Conservation (phyloP, 2,113 vertebrate genomes). For the Coregonus clupeaformis region DNA sequence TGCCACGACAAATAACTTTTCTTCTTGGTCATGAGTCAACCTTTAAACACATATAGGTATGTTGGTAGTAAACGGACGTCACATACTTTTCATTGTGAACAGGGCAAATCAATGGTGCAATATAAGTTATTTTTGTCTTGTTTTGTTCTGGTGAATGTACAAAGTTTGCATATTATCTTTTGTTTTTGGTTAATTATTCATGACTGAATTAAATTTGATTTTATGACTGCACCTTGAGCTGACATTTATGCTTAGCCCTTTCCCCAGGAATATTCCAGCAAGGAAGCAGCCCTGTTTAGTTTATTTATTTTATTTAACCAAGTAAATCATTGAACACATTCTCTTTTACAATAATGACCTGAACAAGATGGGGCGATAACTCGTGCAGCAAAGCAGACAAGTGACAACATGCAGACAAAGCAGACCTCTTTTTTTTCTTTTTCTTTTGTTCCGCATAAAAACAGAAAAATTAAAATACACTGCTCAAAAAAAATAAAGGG, state of each 20-base stretch:
- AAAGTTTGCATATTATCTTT: background rate
- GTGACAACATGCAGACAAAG: too few relatives aligned
- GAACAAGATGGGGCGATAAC: too few relatives aligned
- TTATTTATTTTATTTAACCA: too few relatives aligned
- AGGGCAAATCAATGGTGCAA: background rate
- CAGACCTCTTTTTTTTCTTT: too few relatives aligned
- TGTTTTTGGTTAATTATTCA: constrained; percentile 14
- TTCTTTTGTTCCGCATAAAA: too few relatives aligned
- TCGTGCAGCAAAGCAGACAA: too few relatives aligned
- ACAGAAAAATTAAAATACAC: too few relatives aligned
- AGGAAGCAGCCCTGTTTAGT: background rate
- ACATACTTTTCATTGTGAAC: background rate
- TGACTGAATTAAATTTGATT: constrained; percentile 14
- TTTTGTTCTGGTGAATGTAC: background rate
- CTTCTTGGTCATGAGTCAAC: too few relatives aligned
- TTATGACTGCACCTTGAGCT: background rate
- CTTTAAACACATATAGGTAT: background rate
- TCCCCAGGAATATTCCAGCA: background rate
- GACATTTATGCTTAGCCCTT: background rate
- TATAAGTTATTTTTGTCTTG: background rate
- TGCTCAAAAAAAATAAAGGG: too few relatives aligned
- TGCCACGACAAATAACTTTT: constrained; percentile 6
- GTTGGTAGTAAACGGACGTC: background rate
- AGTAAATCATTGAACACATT: too few relatives aligned
- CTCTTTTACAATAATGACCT: too few relatives aligned